Conservation (phyloP, 2,888 invertebrate species). For the Craniophora ligustri region DNA sequence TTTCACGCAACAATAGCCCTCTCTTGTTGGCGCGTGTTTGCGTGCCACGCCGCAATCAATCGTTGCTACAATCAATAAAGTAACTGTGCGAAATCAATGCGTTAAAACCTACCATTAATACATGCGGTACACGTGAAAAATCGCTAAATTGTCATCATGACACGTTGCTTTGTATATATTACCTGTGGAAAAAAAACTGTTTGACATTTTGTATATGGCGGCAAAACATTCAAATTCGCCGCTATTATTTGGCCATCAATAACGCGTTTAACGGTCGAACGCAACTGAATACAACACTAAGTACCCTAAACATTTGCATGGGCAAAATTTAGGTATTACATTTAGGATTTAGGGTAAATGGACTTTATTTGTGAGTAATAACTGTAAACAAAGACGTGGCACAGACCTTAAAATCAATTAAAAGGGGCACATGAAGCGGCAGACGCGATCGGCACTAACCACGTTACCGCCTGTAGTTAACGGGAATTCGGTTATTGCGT, state of each 20-base stretch:
- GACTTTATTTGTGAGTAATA: constrained; percentile 16
- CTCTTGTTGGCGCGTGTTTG: constrained; percentile 63
- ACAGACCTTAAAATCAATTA: constrained; percentile 57
- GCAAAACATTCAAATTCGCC: constrained; percentile 30
- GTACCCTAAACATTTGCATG: constrained; percentile 8
- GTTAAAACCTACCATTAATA: constrained; percentile 71
- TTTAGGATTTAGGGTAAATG: constrained; percentile 2
- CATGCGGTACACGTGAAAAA: constrained; percentile 66
- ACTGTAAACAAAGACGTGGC: constrained; percentile 36
- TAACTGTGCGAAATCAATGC: constrained; percentile 84
- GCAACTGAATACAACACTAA: constrained; percentile 5
- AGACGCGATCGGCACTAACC: constrained; percentile 74
- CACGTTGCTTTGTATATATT: constrained; percentile 42
- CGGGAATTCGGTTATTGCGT: constrained; percentile 85
- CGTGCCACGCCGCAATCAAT: constrained; percentile 80
- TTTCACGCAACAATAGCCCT: constrained; percentile 62
- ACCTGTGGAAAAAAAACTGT: constrained; percentile 42
- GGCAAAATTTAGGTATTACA: constrained; percentile 1
- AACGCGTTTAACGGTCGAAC: constrained; percentile 7
- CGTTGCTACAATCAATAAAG: constrained; percentile 82
- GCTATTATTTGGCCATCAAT: constrained; percentile 20
- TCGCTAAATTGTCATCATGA: constrained; percentile 63
- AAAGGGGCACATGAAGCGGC: constrained; percentile 56
- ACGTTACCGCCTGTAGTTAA: constrained; percentile 68
- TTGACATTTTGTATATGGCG: constrained; percentile 24